A percentile compares a stretch with the other conserved stretches of the same genome.
Evolutionary conservation across 2,888 invertebrate species (phyloP).

Genomic region (Phengaris arion): DNA sequence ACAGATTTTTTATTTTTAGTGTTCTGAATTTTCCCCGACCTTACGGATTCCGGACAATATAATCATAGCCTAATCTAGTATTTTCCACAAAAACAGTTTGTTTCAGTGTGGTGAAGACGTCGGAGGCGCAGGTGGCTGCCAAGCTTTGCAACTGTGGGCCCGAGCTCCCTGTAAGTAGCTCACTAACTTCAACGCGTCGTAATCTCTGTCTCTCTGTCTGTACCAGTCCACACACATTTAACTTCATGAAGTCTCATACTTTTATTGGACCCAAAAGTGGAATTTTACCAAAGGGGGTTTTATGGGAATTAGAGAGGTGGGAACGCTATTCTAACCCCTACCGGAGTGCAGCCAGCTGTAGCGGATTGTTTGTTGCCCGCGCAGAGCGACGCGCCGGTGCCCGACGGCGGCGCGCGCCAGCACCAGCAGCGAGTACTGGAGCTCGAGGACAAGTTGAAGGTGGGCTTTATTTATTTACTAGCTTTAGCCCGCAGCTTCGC

Average conservation of each 20-base stretch:
- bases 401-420: conserved; percentile 51
- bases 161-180: conserved; percentile 45
- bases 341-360: conserved; percentile 15
- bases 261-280: background rate
- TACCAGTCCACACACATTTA: conserved; percentile 59
- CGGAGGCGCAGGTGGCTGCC: conserved; percentile 45
- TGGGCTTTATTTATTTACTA: background rate
- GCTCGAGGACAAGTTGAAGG: conserved; percentile 46
- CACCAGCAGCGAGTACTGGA: conserved; percentile 55
- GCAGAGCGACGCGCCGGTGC: conserved; percentile 63
- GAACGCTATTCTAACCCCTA: background rate
- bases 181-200: background rate
- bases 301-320: no score
- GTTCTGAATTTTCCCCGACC: no score
- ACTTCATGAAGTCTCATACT: background rate
- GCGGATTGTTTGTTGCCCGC: conserved; percentile 34
- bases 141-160: conserved; percentile 54
- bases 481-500: no score
- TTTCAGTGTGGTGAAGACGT: background rate
- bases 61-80: no score
- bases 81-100: background rate
- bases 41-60: no score
- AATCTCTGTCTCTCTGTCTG: background rate
- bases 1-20: no score
- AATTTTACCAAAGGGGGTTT: background rate